phyloP scores from a whole-genome alignment of 1,140 invertebrate species.

The Notospermus geniculatus region DNA sequence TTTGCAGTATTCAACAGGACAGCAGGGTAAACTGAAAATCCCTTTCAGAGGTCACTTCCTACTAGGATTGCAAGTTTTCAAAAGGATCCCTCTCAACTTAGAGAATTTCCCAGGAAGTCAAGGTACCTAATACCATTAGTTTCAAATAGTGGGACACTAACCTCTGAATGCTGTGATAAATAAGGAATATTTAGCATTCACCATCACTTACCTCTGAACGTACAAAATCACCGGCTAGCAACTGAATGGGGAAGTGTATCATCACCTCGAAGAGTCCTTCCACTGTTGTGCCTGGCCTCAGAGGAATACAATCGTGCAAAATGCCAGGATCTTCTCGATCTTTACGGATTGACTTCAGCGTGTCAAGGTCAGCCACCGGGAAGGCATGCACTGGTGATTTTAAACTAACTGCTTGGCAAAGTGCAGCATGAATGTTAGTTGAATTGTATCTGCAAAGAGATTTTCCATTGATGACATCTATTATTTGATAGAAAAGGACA shows the following conservation, averaged over 20 bases:
- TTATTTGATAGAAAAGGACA: too few species aligned
- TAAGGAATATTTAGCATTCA: too few species aligned
- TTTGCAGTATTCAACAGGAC: too few species aligned
- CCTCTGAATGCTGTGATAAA: too few species aligned
- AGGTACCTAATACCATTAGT: too few species aligned
- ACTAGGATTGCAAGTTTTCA: too few species aligned
- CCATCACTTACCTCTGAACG: slow-evolving; percentile 27
- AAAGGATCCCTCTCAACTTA: too few species aligned
- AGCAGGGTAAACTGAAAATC: too few species aligned
- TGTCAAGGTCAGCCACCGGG: slow-evolving; percentile 25
- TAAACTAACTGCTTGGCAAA: slow-evolving; percentile 23
- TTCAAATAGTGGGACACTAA: too few species aligned
- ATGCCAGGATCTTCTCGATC: slow-evolving; percentile 4
- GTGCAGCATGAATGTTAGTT: slow-evolving; percentile 26
- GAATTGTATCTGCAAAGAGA: slow-evolving; percentile 24
- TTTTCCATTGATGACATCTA: too few species aligned
- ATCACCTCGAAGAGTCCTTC: slow-evolving; percentile 24
- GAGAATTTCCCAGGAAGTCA: too few species aligned
- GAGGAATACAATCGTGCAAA: slow-evolving; percentile 24
- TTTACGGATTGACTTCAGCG: slow-evolving; percentile 23
- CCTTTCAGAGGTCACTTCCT: too few species aligned
- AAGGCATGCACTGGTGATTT: slow-evolving; percentile 24
- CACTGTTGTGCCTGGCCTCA: slow-evolving; percentile 26
- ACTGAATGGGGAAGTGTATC: slow-evolving; percentile 23
- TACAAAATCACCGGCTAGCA: slow-evolving; percentile 29